Evolutionary conservation across 2,888 invertebrate genomes (phyloP), one percentile per base, ranked within the genome.

Genomic region (Eupelmus urozonus): DNA sequence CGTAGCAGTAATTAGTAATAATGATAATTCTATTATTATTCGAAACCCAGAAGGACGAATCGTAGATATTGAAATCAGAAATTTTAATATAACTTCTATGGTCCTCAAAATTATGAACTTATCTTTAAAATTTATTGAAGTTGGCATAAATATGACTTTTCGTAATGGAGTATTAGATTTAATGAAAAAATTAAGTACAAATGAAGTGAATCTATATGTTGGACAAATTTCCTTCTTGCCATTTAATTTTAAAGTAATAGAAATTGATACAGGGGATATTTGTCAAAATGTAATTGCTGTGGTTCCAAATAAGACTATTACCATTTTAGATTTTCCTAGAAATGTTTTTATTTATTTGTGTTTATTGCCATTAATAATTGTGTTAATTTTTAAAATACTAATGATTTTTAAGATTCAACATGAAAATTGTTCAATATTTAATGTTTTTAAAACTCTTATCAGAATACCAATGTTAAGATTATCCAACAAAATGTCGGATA

Each of bases 31-130:
- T 23, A 23, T 11, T 11, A 23, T 11, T 4, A 25, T 25, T 23
- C 20, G 23, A 20, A 20, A 23, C 13, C 9, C 55, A 7, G 9
- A 13, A 23, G 11, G 13, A 11, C 5, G 5, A 4, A 55, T 55
- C 20, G 5, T 55, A 23, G 23, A 7, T 55, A 23, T 55, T 7
- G 5, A 9, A 23, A 11, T 0, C 9, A 3, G 1, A 0, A 11
- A 20, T 11, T 55, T 23, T 23, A 55, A 5, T 9, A 9, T 55
- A 20, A 55, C 55, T 55, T 11, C 23, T 55, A 23, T 13, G 1
- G 11, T 55, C n/a, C 3, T 23, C n/a, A 20, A 55, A 55, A 23
- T 55, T 23, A 55, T 55, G 55, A 55, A 55, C 23, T 55, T 55
- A 9, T 1, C 55, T 1, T 11, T 55, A 55, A 18, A 3, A 55